Conservation (phyloP, 1,140 invertebrate genomes). For the Drosophila busckii region DNA sequence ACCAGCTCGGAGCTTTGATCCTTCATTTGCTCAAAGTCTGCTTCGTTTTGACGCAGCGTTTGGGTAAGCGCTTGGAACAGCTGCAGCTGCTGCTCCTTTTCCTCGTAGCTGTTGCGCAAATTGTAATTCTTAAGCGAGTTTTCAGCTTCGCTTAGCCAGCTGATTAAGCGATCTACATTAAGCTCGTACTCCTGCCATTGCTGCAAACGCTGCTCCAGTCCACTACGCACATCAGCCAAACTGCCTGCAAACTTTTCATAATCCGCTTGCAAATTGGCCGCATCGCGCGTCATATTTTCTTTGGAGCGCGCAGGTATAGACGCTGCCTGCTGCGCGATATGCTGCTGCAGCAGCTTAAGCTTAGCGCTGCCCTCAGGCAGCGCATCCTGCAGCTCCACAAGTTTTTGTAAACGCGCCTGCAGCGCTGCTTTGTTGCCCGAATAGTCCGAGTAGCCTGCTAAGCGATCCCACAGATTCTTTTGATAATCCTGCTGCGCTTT, state of each 20-base stretch:
- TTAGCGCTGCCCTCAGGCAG: constrained; percentile 86
- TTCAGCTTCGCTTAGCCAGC: constrained; percentile 93
- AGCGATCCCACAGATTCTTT: constrained; percentile 91
- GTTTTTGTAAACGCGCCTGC: constrained; percentile 85
- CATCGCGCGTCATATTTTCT: constrained; percentile 89
- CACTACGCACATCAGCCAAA: constrained; percentile 87
- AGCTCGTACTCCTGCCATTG: constrained; percentile 96
- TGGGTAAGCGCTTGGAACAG: constrained; percentile 91
- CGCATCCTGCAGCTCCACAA: constrained; percentile 88
- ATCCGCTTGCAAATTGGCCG: constrained; percentile 87
- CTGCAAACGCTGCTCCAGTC: constrained; percentile 89
- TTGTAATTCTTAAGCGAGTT: constrained; percentile 91
- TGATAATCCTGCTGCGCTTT: constrained; percentile 92
- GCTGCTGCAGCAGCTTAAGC: constrained; percentile 84
- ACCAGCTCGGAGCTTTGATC: constrained; percentile 93
- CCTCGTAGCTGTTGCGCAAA: constrained; percentile 90
- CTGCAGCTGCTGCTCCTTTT: constrained; percentile 93
- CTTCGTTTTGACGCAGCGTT: constrained; percentile 89
- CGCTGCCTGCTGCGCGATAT: constrained; percentile 83
- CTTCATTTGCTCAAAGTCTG: constrained; percentile 92
- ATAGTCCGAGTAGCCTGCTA: constrained; percentile 88
- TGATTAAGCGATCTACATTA: constrained; percentile 88
- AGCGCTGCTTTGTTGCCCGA: constrained; percentile 89
- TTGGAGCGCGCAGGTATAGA: constrained; percentile 86
- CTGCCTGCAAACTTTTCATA: constrained; percentile 90